Conservation (phyloP, 2,797 vertebrate species). For the Chiloscyllium punctatum region DNA sequence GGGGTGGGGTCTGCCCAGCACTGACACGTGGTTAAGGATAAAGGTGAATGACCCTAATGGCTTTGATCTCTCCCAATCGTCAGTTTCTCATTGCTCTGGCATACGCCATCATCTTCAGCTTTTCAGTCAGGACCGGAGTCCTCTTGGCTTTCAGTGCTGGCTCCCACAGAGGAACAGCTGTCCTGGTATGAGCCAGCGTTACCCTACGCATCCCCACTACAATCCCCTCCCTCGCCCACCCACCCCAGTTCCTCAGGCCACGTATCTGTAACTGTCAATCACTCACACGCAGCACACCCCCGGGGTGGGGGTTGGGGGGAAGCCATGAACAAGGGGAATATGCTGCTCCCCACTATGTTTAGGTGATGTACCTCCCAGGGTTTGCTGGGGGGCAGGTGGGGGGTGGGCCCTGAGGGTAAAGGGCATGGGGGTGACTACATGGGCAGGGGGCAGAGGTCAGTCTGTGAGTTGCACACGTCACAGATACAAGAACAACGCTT, state of each 20-base stretch:
- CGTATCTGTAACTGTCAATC: constrained; percentile 13
- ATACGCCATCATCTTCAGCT: not conserved
- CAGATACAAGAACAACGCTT: not conserved
- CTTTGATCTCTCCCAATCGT: not conserved
- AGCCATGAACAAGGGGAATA: not conserved
- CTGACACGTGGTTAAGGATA: not conserved
- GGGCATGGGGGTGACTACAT: too few relatives aligned
- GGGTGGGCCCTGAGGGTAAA: not conserved
- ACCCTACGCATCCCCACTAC: not conserved
- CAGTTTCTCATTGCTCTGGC: too few relatives aligned
- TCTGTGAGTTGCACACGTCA: not conserved
- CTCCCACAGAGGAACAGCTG: not conserved
- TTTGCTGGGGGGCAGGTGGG: not conserved
- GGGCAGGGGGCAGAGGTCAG: not conserved
- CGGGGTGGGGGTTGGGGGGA: too few relatives aligned
- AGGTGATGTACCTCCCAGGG: not conserved
- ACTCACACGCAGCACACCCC: not conserved
- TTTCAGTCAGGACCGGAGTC: not conserved
- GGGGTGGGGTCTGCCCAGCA: not conserved
- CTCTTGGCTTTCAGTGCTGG: not conserved
- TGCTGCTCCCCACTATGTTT: not conserved
- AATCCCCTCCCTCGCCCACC: not conserved
- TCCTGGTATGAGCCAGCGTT: not conserved
- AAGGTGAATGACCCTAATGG: not conserved
- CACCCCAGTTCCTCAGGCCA: not conserved